phyloP scores from a whole-genome alignment of 1,140 invertebrate genomes.

The Protaetia brevitarsis region DNA sequence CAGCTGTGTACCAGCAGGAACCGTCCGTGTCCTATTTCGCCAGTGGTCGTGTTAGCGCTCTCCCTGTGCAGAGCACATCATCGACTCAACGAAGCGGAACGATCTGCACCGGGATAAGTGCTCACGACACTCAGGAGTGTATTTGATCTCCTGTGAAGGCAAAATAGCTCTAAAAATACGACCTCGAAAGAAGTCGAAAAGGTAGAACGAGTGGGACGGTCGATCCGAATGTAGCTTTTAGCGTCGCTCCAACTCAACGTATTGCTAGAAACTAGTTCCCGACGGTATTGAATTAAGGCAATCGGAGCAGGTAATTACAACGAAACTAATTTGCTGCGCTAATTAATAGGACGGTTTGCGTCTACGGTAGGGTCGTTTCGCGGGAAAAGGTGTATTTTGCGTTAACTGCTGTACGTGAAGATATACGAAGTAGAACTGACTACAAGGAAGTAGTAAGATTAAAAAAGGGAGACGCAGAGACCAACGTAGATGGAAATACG shows the following conservation, averaged over 20 bases:
- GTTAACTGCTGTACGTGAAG: no score
- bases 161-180: not conserved
- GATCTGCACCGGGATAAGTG: constrained; percentile 21
- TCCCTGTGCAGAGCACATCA: constrained; percentile 14
- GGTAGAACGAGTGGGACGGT: no score
- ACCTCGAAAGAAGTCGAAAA: not conserved
- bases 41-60: constrained; percentile 13
- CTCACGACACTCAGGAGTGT: constrained; percentile 14
- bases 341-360: not conserved
- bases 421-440: no score
- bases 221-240: no score
- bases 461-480: no score
- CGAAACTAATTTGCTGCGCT: not conserved
- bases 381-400: no score
- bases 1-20: no score
- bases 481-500: no score
- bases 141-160: constrained; percentile 21
- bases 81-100: constrained; percentile 5
- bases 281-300: not conserved
- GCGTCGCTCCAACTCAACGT: no score
- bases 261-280: not conserved
- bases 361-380: no score
- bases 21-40: no score
- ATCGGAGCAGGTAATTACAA: not conserved
- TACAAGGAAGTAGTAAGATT: no score